Evolutionary conservation across 2,113 vertebrate genomes (phyloP).

Genomic region (Neomonachus schauinslandi): DNA sequence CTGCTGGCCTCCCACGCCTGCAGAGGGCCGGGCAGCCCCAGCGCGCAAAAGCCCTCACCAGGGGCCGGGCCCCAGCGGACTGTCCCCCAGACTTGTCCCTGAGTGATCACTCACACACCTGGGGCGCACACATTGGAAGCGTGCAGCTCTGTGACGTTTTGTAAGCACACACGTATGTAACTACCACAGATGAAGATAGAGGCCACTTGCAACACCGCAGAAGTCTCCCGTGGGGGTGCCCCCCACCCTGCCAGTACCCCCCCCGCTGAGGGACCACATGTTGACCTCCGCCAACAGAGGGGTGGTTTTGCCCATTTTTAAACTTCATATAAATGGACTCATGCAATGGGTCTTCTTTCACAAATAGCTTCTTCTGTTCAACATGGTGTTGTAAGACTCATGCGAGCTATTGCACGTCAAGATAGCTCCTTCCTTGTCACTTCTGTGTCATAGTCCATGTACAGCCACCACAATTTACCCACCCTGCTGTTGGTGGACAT

Average conservation of each 20-base stretch:
- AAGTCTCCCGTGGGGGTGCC: background rate
- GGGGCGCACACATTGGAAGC: background rate
- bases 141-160: background rate
- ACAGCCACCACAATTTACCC: background rate
- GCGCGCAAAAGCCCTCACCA: background rate
- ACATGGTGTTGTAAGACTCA: background rate
- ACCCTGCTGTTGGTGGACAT: background rate
- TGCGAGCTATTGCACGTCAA: no score
- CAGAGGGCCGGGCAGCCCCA: background rate
- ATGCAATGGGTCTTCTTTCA: background rate
- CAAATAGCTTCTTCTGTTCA: background rate
- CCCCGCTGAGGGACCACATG: no score
- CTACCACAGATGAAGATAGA: background rate
- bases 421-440: background rate
- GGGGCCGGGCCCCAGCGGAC: background rate
- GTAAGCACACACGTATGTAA: background rate
- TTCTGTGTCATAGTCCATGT: background rate
- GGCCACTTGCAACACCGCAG: background rate
- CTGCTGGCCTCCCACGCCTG: background rate
- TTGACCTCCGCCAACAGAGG: background rate
- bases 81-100: background rate
- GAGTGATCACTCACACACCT: no score
- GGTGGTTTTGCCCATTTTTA: background rate
- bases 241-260: background rate
- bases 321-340: background rate